Base-by-base conservation (phyloP, 2,113 vertebrate genomes). In the Athene cunicularia region DNA sequence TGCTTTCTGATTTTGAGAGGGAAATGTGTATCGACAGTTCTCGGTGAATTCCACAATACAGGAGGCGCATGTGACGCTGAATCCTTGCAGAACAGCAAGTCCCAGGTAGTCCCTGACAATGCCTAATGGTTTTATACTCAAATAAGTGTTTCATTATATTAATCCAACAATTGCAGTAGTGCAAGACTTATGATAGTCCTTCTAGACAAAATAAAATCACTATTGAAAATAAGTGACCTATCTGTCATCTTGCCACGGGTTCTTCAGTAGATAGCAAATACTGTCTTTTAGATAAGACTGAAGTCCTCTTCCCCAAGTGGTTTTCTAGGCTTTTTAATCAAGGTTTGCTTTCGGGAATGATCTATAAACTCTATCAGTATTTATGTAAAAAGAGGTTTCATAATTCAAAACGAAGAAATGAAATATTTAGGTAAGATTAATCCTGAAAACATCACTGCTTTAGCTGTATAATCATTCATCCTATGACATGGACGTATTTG, bases 391-490 rank as follows among this genome's bases (percentile, higher is more conserved):
- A 90, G 53, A 77, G 41, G 18, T 68, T 96, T 96, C 88, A 86
- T 97, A 75, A 96, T 79, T 96, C 91, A 97, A 92, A 89, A 55
- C 43, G 71, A 79, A 94, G 87, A 90, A 94, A 92, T 96, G 47
- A 95, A 96, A 94, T 95, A 83, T 93, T 95, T 94, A 86, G 82
- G 64, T 56, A 72, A 86, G 84, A 95, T 91, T 94, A 95, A 95
- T 96, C 64, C 63, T 82, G 89, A 80, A 75, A 91, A 66, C 83
- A 56, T 86, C 80, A 70, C 67, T 95, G 75, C 71, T 95, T 88
- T 84, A 62, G 47, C 86, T 82, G 64, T 84, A 30, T 30, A 84
- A 84, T 92, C 50, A 60, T 76, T 96, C 71, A 93, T 92, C 37
- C 94, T 90, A 60, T 72, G 71, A 77, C 80, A 86, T 10, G 45